Conservation (phyloP, 2,113 vertebrate genomes). For the Asarcornis scutulata region DNA sequence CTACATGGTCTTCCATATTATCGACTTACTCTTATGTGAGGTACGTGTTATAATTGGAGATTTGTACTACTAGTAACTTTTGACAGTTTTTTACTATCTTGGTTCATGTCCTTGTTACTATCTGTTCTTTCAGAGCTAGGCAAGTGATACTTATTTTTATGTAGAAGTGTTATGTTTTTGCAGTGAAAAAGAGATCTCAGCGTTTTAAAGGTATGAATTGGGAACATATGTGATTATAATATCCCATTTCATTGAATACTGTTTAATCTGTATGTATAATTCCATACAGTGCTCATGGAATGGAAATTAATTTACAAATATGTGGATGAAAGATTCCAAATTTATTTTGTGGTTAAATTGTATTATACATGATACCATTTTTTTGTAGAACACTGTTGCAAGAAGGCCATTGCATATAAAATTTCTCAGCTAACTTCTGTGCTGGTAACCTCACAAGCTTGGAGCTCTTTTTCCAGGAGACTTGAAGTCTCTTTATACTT, state of each 20-base stretch:
- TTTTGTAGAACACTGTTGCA: background rate
- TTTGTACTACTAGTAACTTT: background rate
- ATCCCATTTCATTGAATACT: background rate
- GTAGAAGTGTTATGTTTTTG: background rate
- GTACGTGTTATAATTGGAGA: conserved; percentile 61
- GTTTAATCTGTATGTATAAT: background rate
- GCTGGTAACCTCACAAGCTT: background rate
- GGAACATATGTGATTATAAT: background rate
- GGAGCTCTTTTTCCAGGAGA: background rate
- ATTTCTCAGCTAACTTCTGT: background rate
- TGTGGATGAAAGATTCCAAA: background rate
- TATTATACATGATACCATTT: background rate
- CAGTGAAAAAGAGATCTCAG: background rate
- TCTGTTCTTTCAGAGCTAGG: conserved; percentile 2
- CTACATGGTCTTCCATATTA: conserved; percentile 99
- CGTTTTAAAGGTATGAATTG: background rate
- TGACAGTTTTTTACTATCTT: background rate
- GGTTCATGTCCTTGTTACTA: background rate
- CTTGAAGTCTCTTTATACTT: background rate
- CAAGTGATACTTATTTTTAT: background rate
- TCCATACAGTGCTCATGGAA: background rate
- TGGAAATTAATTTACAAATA: background rate
- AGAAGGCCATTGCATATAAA: background rate
- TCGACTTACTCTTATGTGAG: conserved; percentile 97
- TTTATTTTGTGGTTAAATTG: background rate